A percentile compares a stretch with the other conserved stretches of the same genome.
These are phyloP conservation scores for Cordilura impudica DNA, from an alignment of 2,888 invertebrate genomes.

Conservation along the genomic window DNA sequence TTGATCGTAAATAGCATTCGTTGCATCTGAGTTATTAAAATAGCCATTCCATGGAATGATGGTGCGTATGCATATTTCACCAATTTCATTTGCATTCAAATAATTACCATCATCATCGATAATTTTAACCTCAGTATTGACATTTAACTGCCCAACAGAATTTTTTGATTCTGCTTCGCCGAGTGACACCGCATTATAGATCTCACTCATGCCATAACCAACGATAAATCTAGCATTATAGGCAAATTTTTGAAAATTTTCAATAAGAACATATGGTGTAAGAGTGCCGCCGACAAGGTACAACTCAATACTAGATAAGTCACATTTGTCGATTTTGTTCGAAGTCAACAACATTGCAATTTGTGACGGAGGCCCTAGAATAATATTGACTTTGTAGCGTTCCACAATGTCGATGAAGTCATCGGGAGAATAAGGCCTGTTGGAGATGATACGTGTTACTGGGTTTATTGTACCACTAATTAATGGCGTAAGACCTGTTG, in stretches of 20 bases:
- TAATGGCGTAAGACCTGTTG: conserved; percentile 60
- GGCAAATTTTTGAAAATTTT: conserved; percentile 54
- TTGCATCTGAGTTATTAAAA: conserved; percentile 69
- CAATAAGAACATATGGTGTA: conserved; percentile 57
- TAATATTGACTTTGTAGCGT: conserved; percentile 57
- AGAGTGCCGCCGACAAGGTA: conserved; percentile 62
- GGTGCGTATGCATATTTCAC: conserved; percentile 70
- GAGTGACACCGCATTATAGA: conserved; percentile 32
- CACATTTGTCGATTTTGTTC: conserved; percentile 45
- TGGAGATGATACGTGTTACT: conserved; percentile 64
- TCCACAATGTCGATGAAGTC: conserved; percentile 63
- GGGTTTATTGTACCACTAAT: conserved; percentile 55
- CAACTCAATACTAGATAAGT: conserved; percentile 59
- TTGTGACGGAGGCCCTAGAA: conserved; percentile 64
- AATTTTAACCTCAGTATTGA: conserved; percentile 63
- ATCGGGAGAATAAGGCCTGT: conserved; percentile 57
- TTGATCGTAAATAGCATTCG: conserved; percentile 67
- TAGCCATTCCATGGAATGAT: conserved; percentile 71
- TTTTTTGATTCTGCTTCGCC: conserved; percentile 37
- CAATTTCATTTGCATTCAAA: conserved; percentile 65
- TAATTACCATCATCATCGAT: conserved; percentile 45
- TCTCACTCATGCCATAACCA: conserved; percentile 67
- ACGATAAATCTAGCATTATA: conserved; percentile 48
- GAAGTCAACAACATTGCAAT: conserved; percentile 60
- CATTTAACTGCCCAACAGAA: conserved; percentile 54